Evolutionary conservation across 2,113 vertebrate species (phyloP).

Genomic region (Oreochromis niloticus): DNA sequence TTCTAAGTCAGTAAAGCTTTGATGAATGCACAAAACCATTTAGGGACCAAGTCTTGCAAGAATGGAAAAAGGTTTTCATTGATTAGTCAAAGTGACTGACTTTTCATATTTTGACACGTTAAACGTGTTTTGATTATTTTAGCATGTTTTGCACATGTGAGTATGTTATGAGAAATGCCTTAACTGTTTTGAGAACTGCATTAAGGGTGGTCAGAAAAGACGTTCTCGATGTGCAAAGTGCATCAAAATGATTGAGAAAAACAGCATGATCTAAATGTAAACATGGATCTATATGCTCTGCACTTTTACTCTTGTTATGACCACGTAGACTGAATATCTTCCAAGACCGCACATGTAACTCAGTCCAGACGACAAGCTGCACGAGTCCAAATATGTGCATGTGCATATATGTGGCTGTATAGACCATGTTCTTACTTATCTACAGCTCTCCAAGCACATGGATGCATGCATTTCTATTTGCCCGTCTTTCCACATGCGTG

Average conservation of each 20-base stretch:
- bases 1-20: not conserved
- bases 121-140: not conserved
- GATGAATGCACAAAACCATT: too few species aligned
- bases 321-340: not conserved
- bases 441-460: not conserved
- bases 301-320: not conserved
- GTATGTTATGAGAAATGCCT: not conserved
- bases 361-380: not conserved
- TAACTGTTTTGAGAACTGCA: not conserved
- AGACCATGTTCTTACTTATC: not conserved
- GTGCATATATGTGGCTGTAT: not conserved
- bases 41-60: not conserved
- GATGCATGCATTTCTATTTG: not conserved
- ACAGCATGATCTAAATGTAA: not conserved
- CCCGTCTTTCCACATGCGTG: not conserved
- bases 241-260: not conserved
- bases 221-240: fast-evolving
- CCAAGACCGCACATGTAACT: not conserved
- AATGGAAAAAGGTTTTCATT: not conserved
- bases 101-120: not conserved
- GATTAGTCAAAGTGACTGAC: not conserved
- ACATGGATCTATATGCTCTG: not conserved
- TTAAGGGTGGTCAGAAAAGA: not conserved
- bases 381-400: not conserved
- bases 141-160: not conserved